These are phyloP conservation scores for Dynastes maya DNA, from an alignment of 2,888 invertebrate species.

Conservation along the genomic window DNA sequence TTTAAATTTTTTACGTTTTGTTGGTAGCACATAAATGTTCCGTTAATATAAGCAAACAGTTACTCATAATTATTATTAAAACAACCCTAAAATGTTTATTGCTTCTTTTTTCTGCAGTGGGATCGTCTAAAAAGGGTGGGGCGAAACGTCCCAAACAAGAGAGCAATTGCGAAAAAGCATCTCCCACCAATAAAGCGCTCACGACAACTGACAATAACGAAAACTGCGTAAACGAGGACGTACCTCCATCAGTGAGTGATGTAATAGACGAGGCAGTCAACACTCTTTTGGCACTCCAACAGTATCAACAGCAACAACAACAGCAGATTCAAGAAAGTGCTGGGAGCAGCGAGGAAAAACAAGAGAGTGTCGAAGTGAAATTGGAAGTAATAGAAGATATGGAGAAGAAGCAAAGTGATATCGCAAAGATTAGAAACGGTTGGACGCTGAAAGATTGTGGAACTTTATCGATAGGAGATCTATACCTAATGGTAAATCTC, in stretches of 20 bases:
- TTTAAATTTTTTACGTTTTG: too few relatives aligned
- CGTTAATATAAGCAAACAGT: too few relatives aligned
- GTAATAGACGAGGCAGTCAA: conserved; percentile 64
- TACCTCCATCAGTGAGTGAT: conserved; percentile 55
- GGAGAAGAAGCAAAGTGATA: conserved; percentile 59
- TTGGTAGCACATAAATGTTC: conserved; percentile 44
- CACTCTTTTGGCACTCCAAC: conserved; percentile 64
- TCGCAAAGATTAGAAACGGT: conserved; percentile 75
- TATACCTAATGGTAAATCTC: conserved; percentile 86
- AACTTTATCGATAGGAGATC: conserved; percentile 89
- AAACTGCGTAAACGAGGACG: conserved; percentile 59
- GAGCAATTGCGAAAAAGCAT: conserved; percentile 60
- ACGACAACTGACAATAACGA: conserved; percentile 57
- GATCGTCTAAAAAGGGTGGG: conserved; percentile 63
- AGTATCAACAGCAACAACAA: conserved; percentile 61
- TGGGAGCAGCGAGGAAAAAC: conserved; percentile 70
- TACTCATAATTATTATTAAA: too few relatives aligned
- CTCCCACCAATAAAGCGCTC: conserved; percentile 45
- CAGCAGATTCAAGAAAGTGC: conserved; percentile 62
- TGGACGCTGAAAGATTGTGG: conserved; percentile 87
- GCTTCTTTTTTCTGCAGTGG: conserved; percentile 15
- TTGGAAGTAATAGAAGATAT: conserved; percentile 58
- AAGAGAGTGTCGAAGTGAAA: conserved; percentile 72
- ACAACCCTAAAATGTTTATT: too few relatives aligned
- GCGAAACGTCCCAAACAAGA: conserved; percentile 68